These are phyloP conservation scores for Xylophagus ater DNA, from an alignment of 2,888 invertebrate species.

Conservation along the genomic window DNA sequence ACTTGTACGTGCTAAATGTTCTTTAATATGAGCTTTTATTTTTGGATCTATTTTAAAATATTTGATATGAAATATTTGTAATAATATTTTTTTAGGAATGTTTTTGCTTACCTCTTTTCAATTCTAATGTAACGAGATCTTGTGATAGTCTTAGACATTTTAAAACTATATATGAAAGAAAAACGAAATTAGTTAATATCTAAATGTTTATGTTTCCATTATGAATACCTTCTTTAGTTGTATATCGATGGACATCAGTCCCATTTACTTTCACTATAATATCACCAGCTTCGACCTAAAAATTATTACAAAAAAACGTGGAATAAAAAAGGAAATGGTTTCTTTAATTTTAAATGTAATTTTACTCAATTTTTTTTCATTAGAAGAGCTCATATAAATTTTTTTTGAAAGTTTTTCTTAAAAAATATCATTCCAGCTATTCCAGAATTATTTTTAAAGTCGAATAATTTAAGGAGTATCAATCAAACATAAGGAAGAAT, in stretches of 20 bases:
- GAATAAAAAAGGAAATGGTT: too few species aligned
- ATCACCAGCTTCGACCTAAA: constrained; percentile 86
- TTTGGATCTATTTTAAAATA: constrained; percentile 58
- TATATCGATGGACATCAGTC: constrained; percentile 83
- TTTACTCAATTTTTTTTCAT: too few species aligned
- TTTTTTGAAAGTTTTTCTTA: too few species aligned
- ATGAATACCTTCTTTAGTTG: constrained; percentile 74
- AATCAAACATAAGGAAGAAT: too few species aligned
- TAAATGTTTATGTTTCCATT: neutral
- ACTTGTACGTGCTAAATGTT: constrained; percentile 53
- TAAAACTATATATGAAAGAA: constrained; percentile 60
- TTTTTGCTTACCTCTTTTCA: constrained; percentile 68
- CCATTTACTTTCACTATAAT: constrained; percentile 89
- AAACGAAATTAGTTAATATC: constrained; percentile 20
- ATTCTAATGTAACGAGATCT: constrained; percentile 81
- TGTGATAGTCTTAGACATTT: constrained; percentile 86
- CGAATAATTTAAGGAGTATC: too few species aligned
- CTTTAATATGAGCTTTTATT: constrained; percentile 68
- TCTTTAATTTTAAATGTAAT: too few species aligned
- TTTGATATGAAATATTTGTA: too few species aligned
- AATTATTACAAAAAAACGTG: neutral
- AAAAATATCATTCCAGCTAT: too few species aligned
- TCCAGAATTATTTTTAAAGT: too few species aligned
- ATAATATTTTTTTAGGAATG: neutral
- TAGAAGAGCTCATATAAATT: too few species aligned